Evolutionary conservation across 2,888 invertebrate species (phyloP).

Genomic region (Pachycephus smyrnensis): DNA sequence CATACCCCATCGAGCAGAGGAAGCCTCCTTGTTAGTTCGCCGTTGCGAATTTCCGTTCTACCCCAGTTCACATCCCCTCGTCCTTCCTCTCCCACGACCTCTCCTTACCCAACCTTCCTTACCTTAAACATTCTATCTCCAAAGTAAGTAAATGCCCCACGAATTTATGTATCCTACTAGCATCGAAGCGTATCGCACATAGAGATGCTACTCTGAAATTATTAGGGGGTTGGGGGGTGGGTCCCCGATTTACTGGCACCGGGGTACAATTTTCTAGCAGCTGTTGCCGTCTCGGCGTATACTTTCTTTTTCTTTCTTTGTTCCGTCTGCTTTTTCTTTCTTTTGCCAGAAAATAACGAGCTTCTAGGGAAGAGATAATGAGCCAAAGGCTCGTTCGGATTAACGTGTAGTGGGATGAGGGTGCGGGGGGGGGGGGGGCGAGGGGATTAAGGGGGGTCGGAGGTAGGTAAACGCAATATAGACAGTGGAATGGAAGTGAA

Average conservation of each 20-base stretch:
- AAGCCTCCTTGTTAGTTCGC: not conserved
- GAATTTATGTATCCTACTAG: not conserved
- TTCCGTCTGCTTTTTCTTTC: not conserved
- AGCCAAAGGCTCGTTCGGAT: not conserved
- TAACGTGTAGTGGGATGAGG: not conserved
- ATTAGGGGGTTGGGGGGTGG: not conserved
- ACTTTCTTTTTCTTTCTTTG: not conserved
- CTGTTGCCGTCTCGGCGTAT: not conserved
- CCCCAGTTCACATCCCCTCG: too few relatives aligned
- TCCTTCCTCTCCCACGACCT: not conserved
- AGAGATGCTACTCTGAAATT: not conserved
- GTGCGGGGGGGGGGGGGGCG: too few relatives aligned
- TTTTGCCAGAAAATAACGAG: not conserved
- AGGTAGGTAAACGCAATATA: not conserved
- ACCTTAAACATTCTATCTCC: not conserved
- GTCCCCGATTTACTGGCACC: not conserved
- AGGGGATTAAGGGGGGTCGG: too few relatives aligned
- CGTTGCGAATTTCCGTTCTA: not conserved
- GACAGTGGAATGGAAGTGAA: not conserved
- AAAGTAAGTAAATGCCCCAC: not conserved
- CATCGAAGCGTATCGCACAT: not conserved
- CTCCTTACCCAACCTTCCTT: not conserved
- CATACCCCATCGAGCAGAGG: not conserved
- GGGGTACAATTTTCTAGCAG: not conserved
- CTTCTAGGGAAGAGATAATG: not conserved